Evolutionary conservation across 2,113 vertebrate species (phyloP).

Genomic region (Chaenogobius annularis): DNA sequence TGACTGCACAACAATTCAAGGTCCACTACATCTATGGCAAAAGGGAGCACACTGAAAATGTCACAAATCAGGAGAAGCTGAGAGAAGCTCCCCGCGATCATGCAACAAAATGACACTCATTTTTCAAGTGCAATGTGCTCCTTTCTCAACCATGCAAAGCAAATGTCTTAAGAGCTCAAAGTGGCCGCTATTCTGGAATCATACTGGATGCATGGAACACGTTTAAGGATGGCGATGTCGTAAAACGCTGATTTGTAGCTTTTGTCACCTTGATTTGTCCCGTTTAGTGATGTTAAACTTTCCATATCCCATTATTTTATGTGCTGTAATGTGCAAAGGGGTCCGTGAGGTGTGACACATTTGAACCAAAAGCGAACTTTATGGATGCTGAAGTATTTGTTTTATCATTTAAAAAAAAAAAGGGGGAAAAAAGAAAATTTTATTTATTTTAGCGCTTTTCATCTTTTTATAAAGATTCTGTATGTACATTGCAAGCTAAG

Average conservation of each 20-base stretch:
- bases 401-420: neutral
- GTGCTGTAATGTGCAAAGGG: neutral
- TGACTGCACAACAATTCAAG: slow-evolving; percentile 71
- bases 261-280: slow-evolving; percentile 15
- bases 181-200: slow-evolving; percentile 30
- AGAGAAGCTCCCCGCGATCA: slow-evolving; percentile 68
- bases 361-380: neutral
- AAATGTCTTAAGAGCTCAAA: slow-evolving; percentile 56
- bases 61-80: slow-evolving; percentile 72
- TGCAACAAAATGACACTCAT: slow-evolving; percentile 68
- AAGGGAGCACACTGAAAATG: slow-evolving; percentile 55
- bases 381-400: neutral
- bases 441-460: no score
- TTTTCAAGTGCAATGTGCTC: slow-evolving; percentile 69
- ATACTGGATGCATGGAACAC: slow-evolving; percentile 31
- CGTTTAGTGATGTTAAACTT: slow-evolving; percentile 12
- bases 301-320: slow-evolving; percentile 2
- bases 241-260: slow-evolving; percentile 15
- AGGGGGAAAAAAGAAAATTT: no score
- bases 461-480: no score
- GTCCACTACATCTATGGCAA: slow-evolving; percentile 66
- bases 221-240: slow-evolving; percentile 16
- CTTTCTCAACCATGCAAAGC: slow-evolving; percentile 61
- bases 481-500: no score
- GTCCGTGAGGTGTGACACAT: neutral